Conservation (phyloP, 2,797 vertebrate genomes). For the Morelia viridis region DNA sequence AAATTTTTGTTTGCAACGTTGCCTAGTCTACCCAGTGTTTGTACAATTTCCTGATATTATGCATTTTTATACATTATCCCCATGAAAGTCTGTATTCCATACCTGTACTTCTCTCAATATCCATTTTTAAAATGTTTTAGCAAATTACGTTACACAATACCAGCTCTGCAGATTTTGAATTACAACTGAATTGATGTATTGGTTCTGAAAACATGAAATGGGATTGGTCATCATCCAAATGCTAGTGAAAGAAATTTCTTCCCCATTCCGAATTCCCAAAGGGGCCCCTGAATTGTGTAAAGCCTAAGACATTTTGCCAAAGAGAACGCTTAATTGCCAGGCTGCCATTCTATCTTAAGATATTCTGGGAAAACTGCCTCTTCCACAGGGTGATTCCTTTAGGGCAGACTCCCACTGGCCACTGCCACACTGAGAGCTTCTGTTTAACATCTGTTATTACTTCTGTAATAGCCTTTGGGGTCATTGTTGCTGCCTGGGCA, state of each 20-base stretch:
- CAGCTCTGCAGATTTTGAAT: too few species aligned
- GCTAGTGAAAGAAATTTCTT: background rate
- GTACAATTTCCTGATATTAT: too few species aligned
- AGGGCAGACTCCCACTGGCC: slow-evolving; percentile 44
- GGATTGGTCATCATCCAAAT: background rate
- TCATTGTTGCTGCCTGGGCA: slow-evolving; percentile 57
- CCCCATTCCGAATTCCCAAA: background rate
- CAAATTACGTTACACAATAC: too few species aligned
- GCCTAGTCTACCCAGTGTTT: too few species aligned
- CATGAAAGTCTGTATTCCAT: too few species aligned
- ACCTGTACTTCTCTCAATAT: too few species aligned
- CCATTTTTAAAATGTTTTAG: too few species aligned
- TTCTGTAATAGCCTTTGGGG: slow-evolving; percentile 55
- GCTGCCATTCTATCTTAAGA: slow-evolving; percentile 8
- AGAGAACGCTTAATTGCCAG: background rate
- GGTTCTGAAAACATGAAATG: background rate
- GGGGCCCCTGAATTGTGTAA: background rate
- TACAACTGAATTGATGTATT: background rate
- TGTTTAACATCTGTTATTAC: slow-evolving; percentile 73
- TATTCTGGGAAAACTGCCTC: slow-evolving; percentile 4
- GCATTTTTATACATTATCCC: too few species aligned
- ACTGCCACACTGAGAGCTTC: slow-evolving; percentile 54
- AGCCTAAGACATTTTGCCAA: background rate
- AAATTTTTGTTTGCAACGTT: too few species aligned
- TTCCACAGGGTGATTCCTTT: slow-evolving; percentile 54